A percentile compares a stretch with the other conserved stretches of the same genome.
Conservation (phyloP, 2,797 vertebrate species). For the Aphelocoma californica region DNA sequence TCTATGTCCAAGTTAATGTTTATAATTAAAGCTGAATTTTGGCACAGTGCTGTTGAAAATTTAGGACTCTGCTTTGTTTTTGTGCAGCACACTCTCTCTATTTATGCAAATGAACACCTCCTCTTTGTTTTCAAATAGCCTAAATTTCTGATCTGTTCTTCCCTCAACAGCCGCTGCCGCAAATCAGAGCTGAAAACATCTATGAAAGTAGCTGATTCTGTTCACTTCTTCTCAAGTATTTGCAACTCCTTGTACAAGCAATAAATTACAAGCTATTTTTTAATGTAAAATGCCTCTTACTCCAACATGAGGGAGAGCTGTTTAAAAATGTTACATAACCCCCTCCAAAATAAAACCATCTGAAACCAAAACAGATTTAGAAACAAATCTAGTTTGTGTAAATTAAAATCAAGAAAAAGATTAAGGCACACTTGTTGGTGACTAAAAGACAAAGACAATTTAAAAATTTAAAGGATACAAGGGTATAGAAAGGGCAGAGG, state of each 20-base stretch:
- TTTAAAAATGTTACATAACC: background rate
- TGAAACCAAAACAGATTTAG: background rate
- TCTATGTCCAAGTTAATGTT: background rate
- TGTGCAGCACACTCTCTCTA: background rate
- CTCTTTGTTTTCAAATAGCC: background rate
- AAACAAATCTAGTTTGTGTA: background rate
- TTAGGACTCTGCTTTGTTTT: background rate
- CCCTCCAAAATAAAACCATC: background rate
- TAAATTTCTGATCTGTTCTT: background rate
- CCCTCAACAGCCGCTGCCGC: background rate
- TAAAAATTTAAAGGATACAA: background rate
- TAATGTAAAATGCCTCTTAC: background rate
- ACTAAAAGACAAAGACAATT: background rate
- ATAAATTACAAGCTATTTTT: background rate
- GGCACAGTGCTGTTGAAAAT: background rate
- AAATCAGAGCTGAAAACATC: background rate
- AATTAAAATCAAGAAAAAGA: background rate
- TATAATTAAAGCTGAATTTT: constrained; percentile 11
- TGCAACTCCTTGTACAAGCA: background rate
- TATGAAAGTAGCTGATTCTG: background rate
- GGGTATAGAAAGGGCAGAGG: background rate
- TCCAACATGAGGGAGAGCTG: background rate
- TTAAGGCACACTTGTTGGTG: background rate
- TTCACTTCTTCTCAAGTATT: background rate
- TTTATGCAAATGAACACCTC: background rate